Conservation (phyloP, 2,888 invertebrate genomes). For the Leptothorax acervorum region DNA sequence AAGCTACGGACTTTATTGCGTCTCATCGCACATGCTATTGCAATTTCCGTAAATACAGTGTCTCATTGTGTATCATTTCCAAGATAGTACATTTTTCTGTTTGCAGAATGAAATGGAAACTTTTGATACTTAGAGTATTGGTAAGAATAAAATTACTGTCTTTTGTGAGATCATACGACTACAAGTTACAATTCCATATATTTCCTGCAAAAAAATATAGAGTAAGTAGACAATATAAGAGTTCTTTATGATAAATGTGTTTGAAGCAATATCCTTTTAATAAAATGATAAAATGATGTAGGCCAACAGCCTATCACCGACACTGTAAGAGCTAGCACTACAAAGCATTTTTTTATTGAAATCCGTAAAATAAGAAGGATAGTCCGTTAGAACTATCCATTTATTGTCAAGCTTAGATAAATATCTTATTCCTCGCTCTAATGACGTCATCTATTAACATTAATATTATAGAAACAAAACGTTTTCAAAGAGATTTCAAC, state of each 20-base stretch:
- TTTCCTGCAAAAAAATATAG: not conserved
- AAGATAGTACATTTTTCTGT: constrained; percentile 14
- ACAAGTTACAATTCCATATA: constrained; percentile 22
- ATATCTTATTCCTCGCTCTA: constrained; percentile 41
- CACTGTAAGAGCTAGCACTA: constrained; percentile 1
- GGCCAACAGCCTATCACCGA: constrained; percentile 28
- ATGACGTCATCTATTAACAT: constrained; percentile 27
- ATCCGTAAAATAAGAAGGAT: constrained; percentile 23
- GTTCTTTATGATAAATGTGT: not conserved
- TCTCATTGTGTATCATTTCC: constrained; percentile 26
- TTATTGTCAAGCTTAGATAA: constrained; percentile 67
- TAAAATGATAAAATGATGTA: constrained; percentile 27
- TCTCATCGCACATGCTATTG: constrained; percentile 30
- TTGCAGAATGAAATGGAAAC: constrained; percentile 59
- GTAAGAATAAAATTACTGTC: constrained; percentile 39
- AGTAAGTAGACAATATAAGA: not conserved
- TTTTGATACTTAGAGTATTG: constrained; percentile 30
- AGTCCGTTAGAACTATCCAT: constrained; percentile 5
- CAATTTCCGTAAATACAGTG: constrained; percentile 27
- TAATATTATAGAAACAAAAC: constrained; percentile 39
- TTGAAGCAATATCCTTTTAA: constrained; percentile 12
- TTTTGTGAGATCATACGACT: constrained; percentile 24
- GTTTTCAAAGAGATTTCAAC: not conserved
- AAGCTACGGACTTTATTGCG: constrained; percentile 9
- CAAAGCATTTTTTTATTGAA: constrained; percentile 29